A percentile compares a stretch with the other conserved stretches of the same genome.
These are phyloP conservation scores for Leptonema lineaticorne DNA, from an alignment of 1,140 invertebrate species.

Conservation along the genomic window DNA sequence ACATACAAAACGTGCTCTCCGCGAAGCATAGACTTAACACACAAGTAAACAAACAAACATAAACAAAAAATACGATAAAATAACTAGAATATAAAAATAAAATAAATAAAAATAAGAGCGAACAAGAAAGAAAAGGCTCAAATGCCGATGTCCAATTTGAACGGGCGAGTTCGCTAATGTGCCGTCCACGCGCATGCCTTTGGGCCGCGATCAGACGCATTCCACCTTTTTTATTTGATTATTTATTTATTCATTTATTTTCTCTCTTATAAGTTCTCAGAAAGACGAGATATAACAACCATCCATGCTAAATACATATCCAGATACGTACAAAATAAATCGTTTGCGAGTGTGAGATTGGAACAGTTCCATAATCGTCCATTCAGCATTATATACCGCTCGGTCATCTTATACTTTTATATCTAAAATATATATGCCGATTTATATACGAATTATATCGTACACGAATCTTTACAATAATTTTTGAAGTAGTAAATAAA, in stretches of 20 bases:
- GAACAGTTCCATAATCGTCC: constrained; percentile 16
- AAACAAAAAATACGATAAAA: neutral
- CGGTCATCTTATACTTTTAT: neutral
- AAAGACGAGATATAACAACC: constrained; percentile 4
- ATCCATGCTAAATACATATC: constrained; percentile 19
- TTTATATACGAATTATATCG: too few species aligned
- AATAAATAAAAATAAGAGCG: neutral
- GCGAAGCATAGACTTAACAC: neutral
- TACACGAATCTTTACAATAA: too few species aligned
- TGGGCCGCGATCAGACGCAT: constrained; percentile 1
- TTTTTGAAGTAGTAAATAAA: too few species aligned
- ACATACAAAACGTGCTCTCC: neutral
- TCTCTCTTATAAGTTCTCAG: neutral
- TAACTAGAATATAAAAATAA: neutral
- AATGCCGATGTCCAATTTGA: constrained; percentile 16
- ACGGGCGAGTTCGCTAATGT: constrained; percentile 9
- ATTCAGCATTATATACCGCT: neutral
- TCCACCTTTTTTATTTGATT: neutral
- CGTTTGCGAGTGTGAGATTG: constrained; percentile 14
- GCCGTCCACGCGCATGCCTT: constrained; percentile 17
- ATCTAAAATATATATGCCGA: neutral
- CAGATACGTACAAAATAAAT: constrained; percentile 13
- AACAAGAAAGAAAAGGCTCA: neutral
- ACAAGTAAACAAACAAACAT: neutral
- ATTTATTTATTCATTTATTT: neutral